Evolutionary conservation across 1,140 invertebrate species (phyloP).

Genomic region (Bombyx mandarina): DNA sequence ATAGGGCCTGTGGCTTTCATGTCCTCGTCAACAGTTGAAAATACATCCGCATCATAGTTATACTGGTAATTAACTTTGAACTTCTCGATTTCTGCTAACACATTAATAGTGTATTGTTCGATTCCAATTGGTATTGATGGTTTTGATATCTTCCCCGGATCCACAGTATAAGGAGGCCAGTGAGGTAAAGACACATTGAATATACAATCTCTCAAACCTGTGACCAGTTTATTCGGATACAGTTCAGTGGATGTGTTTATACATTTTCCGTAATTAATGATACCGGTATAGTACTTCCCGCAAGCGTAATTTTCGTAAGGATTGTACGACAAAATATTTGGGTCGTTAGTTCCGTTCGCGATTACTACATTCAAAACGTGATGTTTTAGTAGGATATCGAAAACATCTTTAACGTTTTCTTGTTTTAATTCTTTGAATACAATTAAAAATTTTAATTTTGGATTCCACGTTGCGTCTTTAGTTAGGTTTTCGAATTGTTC

Average conservation of each 20-base stretch:
- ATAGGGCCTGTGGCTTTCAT: slow-evolving; percentile 28
- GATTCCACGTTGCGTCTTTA: slow-evolving; percentile 20
- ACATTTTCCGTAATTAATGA: slow-evolving; percentile 9
- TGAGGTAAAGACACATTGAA: slow-evolving; percentile 23
- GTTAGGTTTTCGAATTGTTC: slow-evolving; percentile 1
- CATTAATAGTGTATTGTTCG: slow-evolving; percentile 31
- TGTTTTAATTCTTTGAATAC: slow-evolving; percentile 10
- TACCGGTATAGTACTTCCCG: slow-evolving; percentile 12
- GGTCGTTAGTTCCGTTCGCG: slow-evolving; percentile 9
- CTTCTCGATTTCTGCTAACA: slow-evolving; percentile 28
- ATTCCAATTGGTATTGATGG: slow-evolving; percentile 14
- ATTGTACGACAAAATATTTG: slow-evolving; percentile 14
- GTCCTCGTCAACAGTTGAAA: slow-evolving; percentile 19
- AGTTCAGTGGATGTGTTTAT: slow-evolving; percentile 9
- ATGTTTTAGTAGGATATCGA: slow-evolving; percentile 15
- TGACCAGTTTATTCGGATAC: slow-evolving; percentile 24
- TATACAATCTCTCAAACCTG: slow-evolving; percentile 21
- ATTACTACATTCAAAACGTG: slow-evolving; percentile 11
- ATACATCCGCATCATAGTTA: slow-evolving; percentile 24
- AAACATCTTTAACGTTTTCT: slow-evolving; percentile 18
- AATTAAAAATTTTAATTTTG: slow-evolving; percentile 21
- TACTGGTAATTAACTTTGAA: slow-evolving; percentile 29
- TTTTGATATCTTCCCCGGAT: slow-evolving; percentile 10
- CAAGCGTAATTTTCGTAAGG: slow-evolving; percentile 18
- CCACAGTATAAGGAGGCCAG: slow-evolving; percentile 33